phyloP scores from a whole-genome alignment of 2,797 vertebrate species.

The Rallus crepitans region DNA sequence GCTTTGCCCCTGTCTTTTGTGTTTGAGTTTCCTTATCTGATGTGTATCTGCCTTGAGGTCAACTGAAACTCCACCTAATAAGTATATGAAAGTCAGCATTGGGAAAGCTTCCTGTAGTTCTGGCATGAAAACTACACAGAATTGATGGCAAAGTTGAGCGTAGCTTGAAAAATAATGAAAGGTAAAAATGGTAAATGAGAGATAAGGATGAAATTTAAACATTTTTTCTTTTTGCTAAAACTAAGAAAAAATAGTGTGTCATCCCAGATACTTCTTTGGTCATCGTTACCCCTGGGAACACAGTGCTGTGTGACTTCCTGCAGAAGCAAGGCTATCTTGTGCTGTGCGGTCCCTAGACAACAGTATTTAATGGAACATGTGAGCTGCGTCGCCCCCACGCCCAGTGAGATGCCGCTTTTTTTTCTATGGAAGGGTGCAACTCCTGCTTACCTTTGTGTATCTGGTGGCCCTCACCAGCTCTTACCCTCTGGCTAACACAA shows the following conservation, averaged over 20 bases:
- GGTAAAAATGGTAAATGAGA: not conserved
- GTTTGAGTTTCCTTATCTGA: slow-evolving; percentile 35
- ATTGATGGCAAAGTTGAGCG: not conserved
- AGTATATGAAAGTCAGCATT: not conserved
- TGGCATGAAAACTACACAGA: not conserved
- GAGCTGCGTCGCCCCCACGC: fast-evolving
- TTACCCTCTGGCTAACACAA: not conserved
- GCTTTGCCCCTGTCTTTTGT: not conserved
- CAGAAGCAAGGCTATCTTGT: not conserved
- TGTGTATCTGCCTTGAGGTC: slow-evolving; percentile 42
- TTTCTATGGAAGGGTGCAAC: not conserved
- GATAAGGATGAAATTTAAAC: not conserved
- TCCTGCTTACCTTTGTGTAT: not conserved
- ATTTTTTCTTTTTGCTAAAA: not conserved
- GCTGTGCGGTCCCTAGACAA: fast-evolving
- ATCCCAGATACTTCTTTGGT: not conserved
- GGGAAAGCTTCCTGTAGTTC: slow-evolving; percentile 32
- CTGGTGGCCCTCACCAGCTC: not conserved
- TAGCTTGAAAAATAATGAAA: not conserved
- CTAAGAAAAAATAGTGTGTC: not conserved
- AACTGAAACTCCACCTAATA: slow-evolving; percentile 30
- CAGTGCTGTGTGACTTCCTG: not conserved
- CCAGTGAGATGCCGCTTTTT: not conserved
- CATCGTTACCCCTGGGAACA: not conserved
- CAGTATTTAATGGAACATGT: not conserved